Evolutionary conservation across 2,113 vertebrate species (phyloP), one percentile per base, ranked within the genome.

Genomic region (Lepisosteus oculatus): DNA sequence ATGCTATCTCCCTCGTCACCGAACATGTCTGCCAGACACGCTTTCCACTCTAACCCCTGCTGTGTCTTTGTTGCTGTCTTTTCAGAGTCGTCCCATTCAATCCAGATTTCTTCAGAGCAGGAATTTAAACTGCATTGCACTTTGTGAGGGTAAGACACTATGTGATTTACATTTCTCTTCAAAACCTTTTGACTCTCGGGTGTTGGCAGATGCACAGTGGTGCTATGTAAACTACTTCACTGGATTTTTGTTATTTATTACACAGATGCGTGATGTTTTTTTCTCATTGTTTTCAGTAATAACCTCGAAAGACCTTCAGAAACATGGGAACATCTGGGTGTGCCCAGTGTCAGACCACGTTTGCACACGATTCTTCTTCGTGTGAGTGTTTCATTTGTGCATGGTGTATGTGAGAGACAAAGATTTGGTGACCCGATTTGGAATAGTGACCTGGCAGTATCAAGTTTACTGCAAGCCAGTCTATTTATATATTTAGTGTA

Each of bases 251-350:
- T 29, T 29, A 29, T 29, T 29, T 29, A 29, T 29, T 29, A 29
- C 17, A 29, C 17, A 29, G 17, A 29, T 29, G 17, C 17, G 47
- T 51, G 47, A 51, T 51, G 17, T 29, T 29, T 29, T 29, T 29
- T 29, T 29, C 17, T 29, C 56, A 73, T 3, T 78, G 54, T 63
- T n/a, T 11, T 42, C 91, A 99, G 97, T 99, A 78, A 99, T 99
- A 84, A 99, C 97, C 76, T 99, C 97, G 6, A 99, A 99, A 88
- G 97, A 99, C 88, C 92, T 99, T 68, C 97, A 99, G 93, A 99
- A 99, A 81, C 97, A 99, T 0, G 97, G 97, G n/a, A 99, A 99
- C 92, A 99, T 99, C 87, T 99, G 97, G 97, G 97, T 99, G 79
- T 99, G 97, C 90, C 97, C 97, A 0, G 95, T 99, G 65, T 99